Evolutionary conservation across 1,140 invertebrate species (phyloP).

Genomic region (Dufourea novaeangliae): DNA sequence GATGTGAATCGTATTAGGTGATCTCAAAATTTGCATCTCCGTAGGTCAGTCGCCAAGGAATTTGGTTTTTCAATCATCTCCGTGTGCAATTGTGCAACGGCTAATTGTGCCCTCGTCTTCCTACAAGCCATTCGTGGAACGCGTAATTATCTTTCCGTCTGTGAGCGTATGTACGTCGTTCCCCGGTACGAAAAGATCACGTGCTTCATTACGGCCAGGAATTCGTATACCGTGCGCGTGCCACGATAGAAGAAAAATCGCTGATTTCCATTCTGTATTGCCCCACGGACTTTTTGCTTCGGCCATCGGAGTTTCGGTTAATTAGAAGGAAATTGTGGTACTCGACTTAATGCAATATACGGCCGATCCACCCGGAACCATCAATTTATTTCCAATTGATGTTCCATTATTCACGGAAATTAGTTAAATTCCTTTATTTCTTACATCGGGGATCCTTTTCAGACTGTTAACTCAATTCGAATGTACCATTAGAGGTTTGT

Average conservation of each 20-base stretch:
- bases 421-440: too few relatives aligned
- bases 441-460: too few relatives aligned
- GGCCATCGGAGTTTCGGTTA: slow-evolving; percentile 12
- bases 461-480: too few relatives aligned
- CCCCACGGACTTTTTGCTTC: slow-evolving; percentile 5
- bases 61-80: slow-evolving; percentile 44
- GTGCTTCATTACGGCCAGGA: slow-evolving; percentile 32
- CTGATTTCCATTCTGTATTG: slow-evolving; percentile 19
- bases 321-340: slow-evolving; percentile 26
- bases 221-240: slow-evolving; percentile 3
- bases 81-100: slow-evolving; percentile 35
- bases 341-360: background rate
- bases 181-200: slow-evolving; percentile 34
- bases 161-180: background rate
- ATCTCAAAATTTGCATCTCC: background rate
- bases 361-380: background rate
- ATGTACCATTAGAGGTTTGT: too few relatives aligned
- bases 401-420: background rate
- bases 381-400: background rate
- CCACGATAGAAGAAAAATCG: background rate
- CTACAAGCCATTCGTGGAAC: background rate
- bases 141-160: slow-evolving; percentile 37
- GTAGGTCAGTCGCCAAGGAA: background rate
- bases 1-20: background rate
- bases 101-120: slow-evolving; percentile 37